Evolutionary conservation across 1,140 invertebrate genomes (phyloP), one percentile per base, ranked within the genome.

Genomic region (Drosophila punjabiensis): DNA sequence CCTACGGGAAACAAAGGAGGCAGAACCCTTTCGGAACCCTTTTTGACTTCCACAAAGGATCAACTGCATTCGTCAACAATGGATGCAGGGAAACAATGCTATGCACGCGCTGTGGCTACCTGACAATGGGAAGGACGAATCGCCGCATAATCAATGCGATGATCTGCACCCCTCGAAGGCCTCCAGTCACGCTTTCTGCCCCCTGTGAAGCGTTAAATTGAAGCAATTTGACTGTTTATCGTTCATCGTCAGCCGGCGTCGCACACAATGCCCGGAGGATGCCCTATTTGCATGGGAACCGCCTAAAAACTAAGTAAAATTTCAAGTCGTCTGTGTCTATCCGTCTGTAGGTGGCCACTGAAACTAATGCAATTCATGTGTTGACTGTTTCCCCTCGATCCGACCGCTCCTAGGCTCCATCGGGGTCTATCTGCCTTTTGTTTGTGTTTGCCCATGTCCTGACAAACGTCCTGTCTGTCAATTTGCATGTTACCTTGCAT

Each of bases 191-290:
- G 55, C 55, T 58, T 6, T 39, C 55, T 58, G 76, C 24, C 20
- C 63, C 76, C 62, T 86, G 79, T 87, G 79, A 87, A 82, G 82
- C 82, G 83, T 87, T 86, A 86, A 86, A 86, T 86, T 86, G 82
- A 76, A 53, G 82, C 83, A 86, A 86, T 86, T 86, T 86, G 82
- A 79, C 79, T 86, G 82, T 86, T 86, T 86, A 86, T 79, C 79
- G 82, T 82, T 66, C 32, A 24, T 58, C 55, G 55, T 24, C 62
- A 62, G 62, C 64, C 60, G 43, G 43, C 61, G 60, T n/a, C 61
- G 65, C 60, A 77, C 63, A 85, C 81, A 84, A 84, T 76, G 66
- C 50, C 68, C 39, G 65, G 16, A 56, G 81, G 58, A 45, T 43
- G 45, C 5, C 18, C 20, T 71, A 68, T 87, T 86, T 86, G 79